Percentiles rank a stretch among this genome's conserved stretches.
phyloP scores from a whole-genome alignment of 2,888 invertebrate genomes.

The Stenurella melanura region DNA sequence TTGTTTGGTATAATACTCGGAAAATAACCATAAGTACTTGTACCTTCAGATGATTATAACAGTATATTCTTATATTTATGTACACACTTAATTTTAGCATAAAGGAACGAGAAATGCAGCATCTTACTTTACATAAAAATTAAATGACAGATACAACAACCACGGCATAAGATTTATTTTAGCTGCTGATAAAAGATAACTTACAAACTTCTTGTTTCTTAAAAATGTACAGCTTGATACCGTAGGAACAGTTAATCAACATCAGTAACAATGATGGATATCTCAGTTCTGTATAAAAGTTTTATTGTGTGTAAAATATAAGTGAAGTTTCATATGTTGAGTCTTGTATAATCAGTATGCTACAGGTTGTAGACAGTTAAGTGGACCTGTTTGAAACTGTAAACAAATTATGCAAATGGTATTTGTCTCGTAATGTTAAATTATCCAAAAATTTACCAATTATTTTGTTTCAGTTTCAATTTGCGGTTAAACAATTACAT shows the following conservation, averaged over 20 bases:
- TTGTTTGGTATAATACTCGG: neutral
- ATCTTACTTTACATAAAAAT: neutral
- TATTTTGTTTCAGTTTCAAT: no score
- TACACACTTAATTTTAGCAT: neutral
- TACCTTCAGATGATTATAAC: neutral
- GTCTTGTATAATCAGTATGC: neutral
- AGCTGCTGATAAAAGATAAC: neutral
- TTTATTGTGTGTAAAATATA: conserved; percentile 3
- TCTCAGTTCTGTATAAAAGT: neutral
- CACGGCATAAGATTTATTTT: neutral
- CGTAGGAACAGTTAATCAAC: neutral
- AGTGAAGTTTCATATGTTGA: neutral
- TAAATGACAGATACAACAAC: neutral
- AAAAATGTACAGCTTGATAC: neutral
- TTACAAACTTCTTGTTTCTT: conserved; percentile 7
- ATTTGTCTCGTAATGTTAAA: neutral
- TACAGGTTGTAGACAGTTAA: neutral
- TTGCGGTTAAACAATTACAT: no score
- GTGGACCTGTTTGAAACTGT: neutral
- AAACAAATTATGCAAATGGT: neutral
- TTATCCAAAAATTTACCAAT: neutral
- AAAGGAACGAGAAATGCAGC: neutral
- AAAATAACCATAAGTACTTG: neutral
- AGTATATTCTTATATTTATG: neutral
- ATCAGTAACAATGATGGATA: neutral